Percentiles rank a stretch among this genome's conserved stretches.
phyloP scores from a whole-genome alignment of 2,797 vertebrate species.

The Peromyscus nudipes region DNA sequence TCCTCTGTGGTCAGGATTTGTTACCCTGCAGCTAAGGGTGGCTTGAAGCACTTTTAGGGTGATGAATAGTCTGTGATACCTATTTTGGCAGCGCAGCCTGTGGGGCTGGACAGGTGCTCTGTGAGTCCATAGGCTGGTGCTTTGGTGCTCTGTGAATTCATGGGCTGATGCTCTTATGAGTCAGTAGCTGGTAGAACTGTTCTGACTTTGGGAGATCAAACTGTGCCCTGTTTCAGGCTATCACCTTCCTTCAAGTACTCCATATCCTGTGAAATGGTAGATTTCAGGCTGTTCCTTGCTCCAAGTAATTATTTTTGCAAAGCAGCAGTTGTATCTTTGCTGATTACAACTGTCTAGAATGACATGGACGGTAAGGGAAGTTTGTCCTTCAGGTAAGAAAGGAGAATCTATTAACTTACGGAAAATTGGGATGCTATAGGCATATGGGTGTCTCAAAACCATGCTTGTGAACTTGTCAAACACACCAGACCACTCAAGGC shows the following conservation, averaged over 20 bases:
- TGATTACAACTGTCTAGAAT: not conserved
- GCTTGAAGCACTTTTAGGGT: not conserved
- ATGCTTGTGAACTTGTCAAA: not conserved
- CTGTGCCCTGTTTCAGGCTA: not conserved
- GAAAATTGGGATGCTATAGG: no score
- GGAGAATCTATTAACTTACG: not conserved
- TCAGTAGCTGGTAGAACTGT: not conserved
- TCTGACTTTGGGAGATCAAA: not conserved
- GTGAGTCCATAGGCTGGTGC: no score
- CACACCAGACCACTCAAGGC: not conserved
- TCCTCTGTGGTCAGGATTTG: not conserved
- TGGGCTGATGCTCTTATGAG: no score
- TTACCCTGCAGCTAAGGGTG: not conserved
- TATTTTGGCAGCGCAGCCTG: not conserved
- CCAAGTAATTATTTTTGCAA: not conserved
- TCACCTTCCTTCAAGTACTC: no score
- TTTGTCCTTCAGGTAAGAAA: not conserved
- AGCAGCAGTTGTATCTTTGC: not conserved
- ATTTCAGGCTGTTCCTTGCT: not conserved
- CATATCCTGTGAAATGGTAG: not conserved
- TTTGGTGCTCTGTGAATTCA: not conserved
- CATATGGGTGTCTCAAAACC: not conserved
- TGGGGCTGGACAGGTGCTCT: not conserved
- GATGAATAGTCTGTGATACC: not conserved
- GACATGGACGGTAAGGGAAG: not conserved